These are phyloP conservation scores for Diacarnus erythraeanus DNA, from an alignment of 37 sponge, comb jelly and placozoan genomes.

Conservation along the genomic window DNA sequence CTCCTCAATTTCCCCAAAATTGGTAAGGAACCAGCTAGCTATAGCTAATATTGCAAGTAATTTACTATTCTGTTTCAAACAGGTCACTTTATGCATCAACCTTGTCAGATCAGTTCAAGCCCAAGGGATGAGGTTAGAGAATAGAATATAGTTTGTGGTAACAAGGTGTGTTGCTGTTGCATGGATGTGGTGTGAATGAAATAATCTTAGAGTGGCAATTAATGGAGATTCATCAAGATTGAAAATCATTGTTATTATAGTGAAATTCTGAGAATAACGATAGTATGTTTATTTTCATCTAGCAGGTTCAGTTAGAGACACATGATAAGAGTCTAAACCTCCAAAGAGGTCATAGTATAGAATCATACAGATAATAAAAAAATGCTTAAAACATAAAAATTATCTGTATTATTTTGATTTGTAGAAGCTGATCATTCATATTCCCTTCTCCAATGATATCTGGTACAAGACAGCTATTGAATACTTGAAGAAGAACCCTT, in stretches of 20 bases:
- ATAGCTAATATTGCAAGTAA: neutral
- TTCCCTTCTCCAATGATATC: constrained; percentile 26
- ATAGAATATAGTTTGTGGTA: neutral
- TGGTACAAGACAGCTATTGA: constrained; percentile 31
- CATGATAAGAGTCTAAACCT: no score
- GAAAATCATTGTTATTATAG: no score
- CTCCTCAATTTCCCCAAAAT: constrained; percentile 47
- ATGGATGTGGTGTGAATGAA: no score
- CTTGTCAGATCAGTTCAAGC: constrained; percentile 33
- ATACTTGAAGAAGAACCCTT: constrained; percentile 32
- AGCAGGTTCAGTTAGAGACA: no score
- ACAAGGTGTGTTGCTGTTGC: no score
- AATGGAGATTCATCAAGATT: no score
- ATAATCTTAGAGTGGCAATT: no score
- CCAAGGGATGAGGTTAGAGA: constrained; percentile 44
- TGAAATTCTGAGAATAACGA: no score
- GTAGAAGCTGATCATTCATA: constrained; percentile 47
- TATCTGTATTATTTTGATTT: neutral
- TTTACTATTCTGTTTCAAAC: neutral
- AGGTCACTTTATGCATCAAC: constrained; percentile 49
- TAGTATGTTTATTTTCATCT: neutral
- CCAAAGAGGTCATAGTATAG: no score
- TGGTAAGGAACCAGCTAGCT: constrained; percentile 18
- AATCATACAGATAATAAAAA: no score
- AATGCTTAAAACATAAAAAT: no score